These are phyloP conservation scores for Haemorhous mexicanus DNA, from an alignment of 2,113 vertebrate species.

Conservation along the genomic window DNA sequence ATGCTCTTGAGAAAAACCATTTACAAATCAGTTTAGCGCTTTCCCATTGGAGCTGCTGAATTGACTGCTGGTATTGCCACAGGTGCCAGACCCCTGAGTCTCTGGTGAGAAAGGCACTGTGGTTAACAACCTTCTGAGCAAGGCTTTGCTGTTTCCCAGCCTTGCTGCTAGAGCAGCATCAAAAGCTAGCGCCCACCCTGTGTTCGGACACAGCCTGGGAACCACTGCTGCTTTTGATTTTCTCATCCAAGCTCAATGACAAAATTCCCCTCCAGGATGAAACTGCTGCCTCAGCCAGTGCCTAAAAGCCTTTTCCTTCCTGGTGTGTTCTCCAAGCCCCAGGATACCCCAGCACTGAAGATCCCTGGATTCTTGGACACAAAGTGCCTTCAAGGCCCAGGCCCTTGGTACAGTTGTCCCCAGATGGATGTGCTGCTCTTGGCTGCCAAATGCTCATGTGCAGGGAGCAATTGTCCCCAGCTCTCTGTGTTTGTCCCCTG, in stretches of 20 bases:
- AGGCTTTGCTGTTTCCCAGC: not conserved
- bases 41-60: not conserved
- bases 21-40: not conserved
- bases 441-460: not conserved
- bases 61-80: fast-evolving
- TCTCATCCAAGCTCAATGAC: not conserved
- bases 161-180: not conserved
- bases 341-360: not conserved
- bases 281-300: not conserved
- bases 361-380: not conserved
- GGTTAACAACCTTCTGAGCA: not conserved
- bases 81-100: not conserved
- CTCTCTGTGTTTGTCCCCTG: not conserved
- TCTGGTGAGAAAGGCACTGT: not conserved
- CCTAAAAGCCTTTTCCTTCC: not conserved
- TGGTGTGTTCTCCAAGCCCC: not conserved
- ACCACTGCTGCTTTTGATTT: not conserved
- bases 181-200: not conserved
- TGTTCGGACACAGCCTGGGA: not conserved
- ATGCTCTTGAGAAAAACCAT: not conserved
- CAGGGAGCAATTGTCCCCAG: not conserved
- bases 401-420: not conserved
- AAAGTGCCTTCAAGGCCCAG: fast-evolving
- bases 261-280: not conserved
- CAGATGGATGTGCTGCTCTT: fast-evolving